Conservation (phyloP, 2,113 vertebrate genomes). For the Bambusicola thoracicus region DNA sequence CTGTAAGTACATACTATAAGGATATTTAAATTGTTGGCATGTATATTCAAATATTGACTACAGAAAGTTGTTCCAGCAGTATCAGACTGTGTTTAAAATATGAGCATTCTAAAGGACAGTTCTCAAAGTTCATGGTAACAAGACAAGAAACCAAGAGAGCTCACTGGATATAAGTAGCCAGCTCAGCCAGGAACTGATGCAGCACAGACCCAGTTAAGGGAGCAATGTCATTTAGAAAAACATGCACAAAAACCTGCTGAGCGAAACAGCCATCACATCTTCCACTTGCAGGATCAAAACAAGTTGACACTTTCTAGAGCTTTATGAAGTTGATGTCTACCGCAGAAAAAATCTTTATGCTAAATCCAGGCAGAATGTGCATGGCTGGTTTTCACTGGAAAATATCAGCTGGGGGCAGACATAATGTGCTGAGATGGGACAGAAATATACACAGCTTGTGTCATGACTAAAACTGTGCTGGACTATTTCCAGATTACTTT, state of each 20-base stretch:
- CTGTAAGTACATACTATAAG: fast-evolving
- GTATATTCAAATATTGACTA: background rate
- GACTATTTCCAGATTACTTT: background rate
- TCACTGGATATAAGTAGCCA: background rate
- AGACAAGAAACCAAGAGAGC: background rate
- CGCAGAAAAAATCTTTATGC: background rate
- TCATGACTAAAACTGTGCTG: background rate
- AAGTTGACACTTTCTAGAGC: background rate
- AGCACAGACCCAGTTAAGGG: background rate
- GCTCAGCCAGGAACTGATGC: background rate
- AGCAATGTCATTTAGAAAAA: background rate
- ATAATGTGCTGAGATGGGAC: background rate
- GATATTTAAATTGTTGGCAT: too few species aligned
- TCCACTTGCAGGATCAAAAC: background rate
- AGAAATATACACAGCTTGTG: background rate
- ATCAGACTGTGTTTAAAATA: background rate
- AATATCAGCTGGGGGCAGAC: background rate
- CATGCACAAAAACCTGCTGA: background rate
- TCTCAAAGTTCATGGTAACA: background rate
- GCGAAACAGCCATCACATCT: background rate
- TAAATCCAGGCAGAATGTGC: background rate
- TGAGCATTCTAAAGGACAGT: background rate
- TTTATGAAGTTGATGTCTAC: background rate
- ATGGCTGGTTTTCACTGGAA: background rate
- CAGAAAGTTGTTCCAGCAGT: background rate